Percentiles rank a stretch among this genome's conserved stretches.
Conservation (phyloP, 2,888 invertebrate species). For the Biston stratarius region DNA sequence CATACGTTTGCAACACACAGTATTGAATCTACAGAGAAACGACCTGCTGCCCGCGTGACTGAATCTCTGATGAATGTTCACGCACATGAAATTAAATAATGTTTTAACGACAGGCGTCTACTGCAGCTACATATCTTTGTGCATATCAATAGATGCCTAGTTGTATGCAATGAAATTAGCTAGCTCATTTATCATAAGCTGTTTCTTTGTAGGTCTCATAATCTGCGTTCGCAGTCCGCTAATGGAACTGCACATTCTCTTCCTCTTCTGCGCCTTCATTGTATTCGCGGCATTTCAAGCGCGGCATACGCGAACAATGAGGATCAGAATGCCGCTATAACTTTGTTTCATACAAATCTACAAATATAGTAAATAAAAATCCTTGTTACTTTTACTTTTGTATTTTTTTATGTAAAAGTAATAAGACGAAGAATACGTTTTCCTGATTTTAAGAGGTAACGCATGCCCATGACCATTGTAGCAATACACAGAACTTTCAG, state of each 20-base stretch:
- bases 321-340: background rate
- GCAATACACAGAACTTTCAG: too few relatives aligned
- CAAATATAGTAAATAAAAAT: too few relatives aligned
- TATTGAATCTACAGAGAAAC: background rate
- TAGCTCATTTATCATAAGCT: background rate
- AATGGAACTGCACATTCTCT: background rate
- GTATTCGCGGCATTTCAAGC: slow-evolving; percentile 1
- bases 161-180: too few relatives aligned
- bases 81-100: background rate
- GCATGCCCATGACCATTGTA: too few relatives aligned
- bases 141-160: too few relatives aligned
- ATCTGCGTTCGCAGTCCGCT: background rate
- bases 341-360: too few relatives aligned
- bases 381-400: too few relatives aligned
- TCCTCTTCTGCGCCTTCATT: background rate
- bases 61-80: background rate
- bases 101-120: background rate
- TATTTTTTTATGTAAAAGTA: too few relatives aligned
- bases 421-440: too few relatives aligned
- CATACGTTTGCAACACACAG: background rate
- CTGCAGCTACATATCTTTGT: too few relatives aligned
- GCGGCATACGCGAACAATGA: background rate
- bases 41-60: background rate
- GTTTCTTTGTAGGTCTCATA: background rate
- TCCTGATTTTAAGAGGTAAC: too few relatives aligned